These are phyloP conservation scores for Rhagologus leucostigma DNA, from an alignment of 2,113 vertebrate species.

Conservation along the genomic window DNA sequence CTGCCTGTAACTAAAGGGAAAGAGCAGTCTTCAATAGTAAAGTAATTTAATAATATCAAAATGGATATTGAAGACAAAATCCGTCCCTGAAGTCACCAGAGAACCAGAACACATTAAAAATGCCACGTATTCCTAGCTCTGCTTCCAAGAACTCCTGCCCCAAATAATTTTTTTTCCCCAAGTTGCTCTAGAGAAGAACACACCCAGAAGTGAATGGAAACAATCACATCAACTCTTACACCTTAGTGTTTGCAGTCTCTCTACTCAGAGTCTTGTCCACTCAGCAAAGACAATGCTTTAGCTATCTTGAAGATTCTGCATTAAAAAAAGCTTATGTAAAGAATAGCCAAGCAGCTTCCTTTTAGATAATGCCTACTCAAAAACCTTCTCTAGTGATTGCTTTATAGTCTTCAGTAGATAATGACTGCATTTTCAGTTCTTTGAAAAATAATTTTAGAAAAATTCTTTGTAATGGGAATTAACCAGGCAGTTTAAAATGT, in stretches of 20 bases:
- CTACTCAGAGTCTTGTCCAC: neutral
- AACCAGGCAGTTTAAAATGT: neutral
- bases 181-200: neutral
- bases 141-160: neutral
- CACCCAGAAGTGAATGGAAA: neutral
- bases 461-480: neutral
- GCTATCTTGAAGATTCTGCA: neutral
- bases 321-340: neutral
- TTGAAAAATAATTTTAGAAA: neutral
- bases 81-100: neutral
- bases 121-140: neutral
- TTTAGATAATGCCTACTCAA: neutral
- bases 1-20: neutral
- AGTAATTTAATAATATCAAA: neutral
- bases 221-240: rapidly evolving
- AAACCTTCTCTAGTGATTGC: neutral
- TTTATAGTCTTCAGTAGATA: neutral
- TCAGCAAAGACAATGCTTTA: neutral
- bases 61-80: neutral
- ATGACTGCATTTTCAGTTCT: neutral
- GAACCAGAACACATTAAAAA: neutral
- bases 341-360: neutral
- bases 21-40: neutral
- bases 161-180: neutral
- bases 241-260: neutral